These are phyloP conservation scores for Pteropus alecto DNA, from an alignment of 2,113 vertebrate species.

Conservation along the genomic window DNA sequence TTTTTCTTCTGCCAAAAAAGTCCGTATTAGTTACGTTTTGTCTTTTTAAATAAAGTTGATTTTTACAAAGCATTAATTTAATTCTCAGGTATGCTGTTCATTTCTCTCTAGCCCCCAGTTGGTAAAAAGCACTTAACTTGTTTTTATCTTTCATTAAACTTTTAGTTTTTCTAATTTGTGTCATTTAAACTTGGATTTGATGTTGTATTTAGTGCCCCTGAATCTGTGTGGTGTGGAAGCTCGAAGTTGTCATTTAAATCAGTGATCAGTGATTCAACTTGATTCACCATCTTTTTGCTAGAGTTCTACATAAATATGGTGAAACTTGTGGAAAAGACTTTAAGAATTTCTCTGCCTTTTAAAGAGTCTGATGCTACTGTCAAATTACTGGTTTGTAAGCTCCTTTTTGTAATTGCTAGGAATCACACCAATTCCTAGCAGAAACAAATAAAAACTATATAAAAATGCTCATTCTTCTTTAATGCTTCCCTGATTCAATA, in stretches of 20 bases:
- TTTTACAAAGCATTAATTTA: slow-evolving; percentile 20
- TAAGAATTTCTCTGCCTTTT: neutral
- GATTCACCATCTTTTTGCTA: neutral
- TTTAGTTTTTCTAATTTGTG: neutral
- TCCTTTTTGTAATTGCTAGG: slow-evolving; percentile 3
- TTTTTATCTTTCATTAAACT: neutral
- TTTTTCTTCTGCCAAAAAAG: slow-evolving; percentile 14
- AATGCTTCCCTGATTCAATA: neutral
- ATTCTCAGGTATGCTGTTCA: neutral
- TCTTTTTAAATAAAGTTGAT: neutral
- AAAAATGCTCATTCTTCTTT: slow-evolving; percentile 1
- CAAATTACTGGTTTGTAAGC: neutral
- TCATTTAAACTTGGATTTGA: neutral
- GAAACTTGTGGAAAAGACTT: neutral
- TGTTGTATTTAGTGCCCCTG: neutral
- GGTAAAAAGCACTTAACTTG: neutral
- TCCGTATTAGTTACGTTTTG: slow-evolving; percentile 3
- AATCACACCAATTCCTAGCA: neutral
- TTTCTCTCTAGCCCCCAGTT: neutral
- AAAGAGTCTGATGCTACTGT: neutral
- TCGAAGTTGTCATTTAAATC: neutral
- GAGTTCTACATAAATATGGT: neutral
- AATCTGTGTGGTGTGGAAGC: neutral
- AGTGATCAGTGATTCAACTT: neutral
- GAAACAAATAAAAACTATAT: slow-evolving; percentile 13